phyloP scores from a whole-genome alignment of 2,797 vertebrate genomes.

The Pachyuromys duprasi region DNA sequence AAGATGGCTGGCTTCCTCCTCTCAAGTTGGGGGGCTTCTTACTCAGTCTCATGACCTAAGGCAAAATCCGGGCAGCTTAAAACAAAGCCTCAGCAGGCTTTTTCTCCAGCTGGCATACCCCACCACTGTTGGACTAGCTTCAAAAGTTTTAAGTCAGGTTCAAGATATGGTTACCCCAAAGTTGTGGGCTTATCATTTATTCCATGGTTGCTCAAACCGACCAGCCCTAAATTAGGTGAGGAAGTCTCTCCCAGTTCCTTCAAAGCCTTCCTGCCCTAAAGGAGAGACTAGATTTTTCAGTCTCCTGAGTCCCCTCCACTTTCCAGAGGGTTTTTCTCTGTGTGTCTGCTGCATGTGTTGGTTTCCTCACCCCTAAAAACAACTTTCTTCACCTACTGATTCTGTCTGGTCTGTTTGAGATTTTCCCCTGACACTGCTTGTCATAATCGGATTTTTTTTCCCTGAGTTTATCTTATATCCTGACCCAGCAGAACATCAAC shows the following conservation, averaged over 20 bases:
- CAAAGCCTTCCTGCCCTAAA: not conserved
- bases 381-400: not conserved
- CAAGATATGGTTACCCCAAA: not conserved
- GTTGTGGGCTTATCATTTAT: too few species aligned
- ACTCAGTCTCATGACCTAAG: not conserved
- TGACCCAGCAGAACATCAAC: not conserved
- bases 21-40: not conserved
- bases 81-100: too few species aligned
- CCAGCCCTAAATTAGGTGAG: not conserved
- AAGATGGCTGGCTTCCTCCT: not conserved
- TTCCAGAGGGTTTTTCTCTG: not conserved
- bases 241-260: not conserved
- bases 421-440: not conserved
- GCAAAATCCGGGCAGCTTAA: not conserved
- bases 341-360: not conserved
- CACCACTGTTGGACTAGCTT: too few species aligned
- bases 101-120: too few species aligned
- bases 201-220: not conserved
- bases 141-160: not conserved
- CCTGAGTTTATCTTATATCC: not conserved
- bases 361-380: not conserved
- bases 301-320: too few species aligned
- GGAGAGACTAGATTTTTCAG: not conserved
- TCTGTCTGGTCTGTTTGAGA: not conserved
- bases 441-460: not conserved